A percentile compares a stretch with the other conserved stretches of the same genome.
phyloP scores from a whole-genome alignment of 2,797 vertebrate species.

The Hippocampus kuda region DNA sequence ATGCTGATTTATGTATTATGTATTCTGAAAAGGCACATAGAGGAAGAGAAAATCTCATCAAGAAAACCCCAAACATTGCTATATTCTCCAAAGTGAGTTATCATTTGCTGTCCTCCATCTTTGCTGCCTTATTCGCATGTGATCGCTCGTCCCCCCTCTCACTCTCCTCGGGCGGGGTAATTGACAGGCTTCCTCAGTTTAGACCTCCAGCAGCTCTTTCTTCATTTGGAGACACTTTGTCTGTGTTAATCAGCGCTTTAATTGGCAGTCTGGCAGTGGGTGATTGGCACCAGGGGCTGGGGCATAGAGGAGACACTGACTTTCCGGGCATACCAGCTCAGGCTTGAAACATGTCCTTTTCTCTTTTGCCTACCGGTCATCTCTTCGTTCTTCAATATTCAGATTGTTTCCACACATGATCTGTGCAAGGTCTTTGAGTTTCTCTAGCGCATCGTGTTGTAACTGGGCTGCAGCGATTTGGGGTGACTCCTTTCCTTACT shows the following conservation, averaged over 20 bases:
- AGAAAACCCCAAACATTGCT: background rate
- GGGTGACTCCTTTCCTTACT: conserved; percentile 24
- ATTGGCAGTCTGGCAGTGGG: conserved; percentile 69
- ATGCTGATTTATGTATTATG: too few species aligned
- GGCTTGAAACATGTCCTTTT: conserved; percentile 13
- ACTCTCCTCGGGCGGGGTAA: conserved; percentile 59
- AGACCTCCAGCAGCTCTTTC: conserved; percentile 68
- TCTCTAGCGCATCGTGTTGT: conserved; percentile 19
- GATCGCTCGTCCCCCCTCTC: conserved; percentile 43
- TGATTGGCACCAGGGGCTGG: conserved; percentile 60
- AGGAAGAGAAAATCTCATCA: background rate
- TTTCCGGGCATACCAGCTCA: conserved; percentile 35
- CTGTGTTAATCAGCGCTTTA: conserved; percentile 75
- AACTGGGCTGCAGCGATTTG: conserved; percentile 26
- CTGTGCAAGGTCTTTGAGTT: conserved; percentile 3
- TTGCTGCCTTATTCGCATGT: conserved; percentile 30
- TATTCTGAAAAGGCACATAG: background rate
- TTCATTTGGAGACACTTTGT: conserved; percentile 77
- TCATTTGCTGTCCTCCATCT: background rate
- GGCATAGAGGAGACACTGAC: conserved; percentile 50
- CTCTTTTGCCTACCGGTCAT: conserved; percentile 8
- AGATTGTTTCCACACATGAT: background rate
- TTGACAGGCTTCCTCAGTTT: conserved; percentile 68
- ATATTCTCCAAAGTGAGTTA: too few species aligned
- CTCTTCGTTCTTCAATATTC: conserved; percentile 1